A percentile compares a stretch with the other conserved stretches of the same genome.
Evolutionary conservation across 2,888 invertebrate genomes (phyloP).

Genomic region (Nomada fabriciana): DNA sequence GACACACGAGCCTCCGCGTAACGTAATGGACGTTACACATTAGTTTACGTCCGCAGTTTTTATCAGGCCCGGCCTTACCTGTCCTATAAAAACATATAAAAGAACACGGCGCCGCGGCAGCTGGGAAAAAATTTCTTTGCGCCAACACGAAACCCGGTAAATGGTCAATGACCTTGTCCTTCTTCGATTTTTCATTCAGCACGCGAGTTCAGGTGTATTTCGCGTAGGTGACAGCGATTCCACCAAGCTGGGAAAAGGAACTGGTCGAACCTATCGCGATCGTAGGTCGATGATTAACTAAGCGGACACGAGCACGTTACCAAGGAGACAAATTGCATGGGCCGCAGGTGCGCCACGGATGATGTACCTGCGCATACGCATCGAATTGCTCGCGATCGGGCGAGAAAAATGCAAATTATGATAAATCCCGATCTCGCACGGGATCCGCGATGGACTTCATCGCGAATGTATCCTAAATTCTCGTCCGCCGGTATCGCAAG

Average conservation of each 20-base stretch:
- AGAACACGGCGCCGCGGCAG: not conserved
- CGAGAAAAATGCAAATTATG: constrained; percentile 44
- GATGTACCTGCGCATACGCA: constrained; percentile 11
- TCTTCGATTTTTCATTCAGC: constrained; percentile 4
- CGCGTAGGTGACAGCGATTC: not conserved
- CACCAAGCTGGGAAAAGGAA: not conserved
- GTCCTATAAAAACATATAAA: not conserved
- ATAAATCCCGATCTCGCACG: constrained; percentile 20
- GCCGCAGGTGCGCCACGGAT: constrained; percentile 42
- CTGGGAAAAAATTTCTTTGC: constrained; percentile 4
- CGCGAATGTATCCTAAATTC: not conserved
- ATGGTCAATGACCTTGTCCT: constrained; percentile 27
- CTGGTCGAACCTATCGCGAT: constrained; percentile 3
- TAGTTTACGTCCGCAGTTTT: constrained; percentile 35
- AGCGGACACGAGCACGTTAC: constrained; percentile 35
- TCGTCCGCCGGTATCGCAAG: not conserved
- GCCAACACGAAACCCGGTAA: constrained; percentile 13
- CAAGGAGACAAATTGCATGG: constrained; percentile 53
- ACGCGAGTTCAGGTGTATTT: not conserved
- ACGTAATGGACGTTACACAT: constrained; percentile 22
- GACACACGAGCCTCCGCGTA: constrained; percentile 29
- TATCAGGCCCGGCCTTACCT: constrained; percentile 14
- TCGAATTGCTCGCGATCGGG: constrained; percentile 23
- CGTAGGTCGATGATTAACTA: constrained; percentile 20
- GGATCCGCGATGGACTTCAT: not conserved